Conservation (phyloP, 2,113 vertebrate species). For the Paratilapia polleni region DNA sequence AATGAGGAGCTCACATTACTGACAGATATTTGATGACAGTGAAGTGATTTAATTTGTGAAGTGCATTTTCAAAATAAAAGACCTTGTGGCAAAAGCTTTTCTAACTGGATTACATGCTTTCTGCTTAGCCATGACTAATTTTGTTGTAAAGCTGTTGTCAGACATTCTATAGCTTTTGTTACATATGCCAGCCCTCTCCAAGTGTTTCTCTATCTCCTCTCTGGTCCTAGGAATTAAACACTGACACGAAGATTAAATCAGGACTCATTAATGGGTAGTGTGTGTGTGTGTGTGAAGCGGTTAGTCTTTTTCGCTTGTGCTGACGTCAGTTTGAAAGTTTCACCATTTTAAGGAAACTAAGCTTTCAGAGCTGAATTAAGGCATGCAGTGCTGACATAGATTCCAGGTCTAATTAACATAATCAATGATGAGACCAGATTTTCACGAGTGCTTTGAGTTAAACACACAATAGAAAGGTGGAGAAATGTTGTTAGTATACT, state of each 20-base stretch:
- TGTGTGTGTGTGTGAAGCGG: not conserved
- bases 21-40: not conserved
- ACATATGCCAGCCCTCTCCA: not conserved
- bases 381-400: not conserved
- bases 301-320: not conserved
- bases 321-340: not conserved
- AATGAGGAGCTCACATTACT: not conserved
- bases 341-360: not conserved
- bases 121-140: constrained; percentile 62
- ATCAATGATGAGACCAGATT: not conserved
- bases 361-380: not conserved
- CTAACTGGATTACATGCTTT: constrained; percentile 71
- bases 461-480: fast-evolving
- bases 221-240: not conserved
- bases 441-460: not conserved
- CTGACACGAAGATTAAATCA: not conserved
- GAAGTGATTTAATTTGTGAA: constrained; percentile 14
- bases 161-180: constrained; percentile 60
- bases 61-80: constrained; percentile 48
- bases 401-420: not conserved
- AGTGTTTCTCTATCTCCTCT: not conserved
- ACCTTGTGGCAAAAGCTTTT: constrained; percentile 15
- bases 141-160: constrained; percentile 58
- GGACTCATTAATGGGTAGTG: not conserved
- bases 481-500: not conserved